Evolutionary conservation across 53 echinoderm and acorn worm genomes (phyloP).

Genomic region (Antedon mediterranea): DNA sequence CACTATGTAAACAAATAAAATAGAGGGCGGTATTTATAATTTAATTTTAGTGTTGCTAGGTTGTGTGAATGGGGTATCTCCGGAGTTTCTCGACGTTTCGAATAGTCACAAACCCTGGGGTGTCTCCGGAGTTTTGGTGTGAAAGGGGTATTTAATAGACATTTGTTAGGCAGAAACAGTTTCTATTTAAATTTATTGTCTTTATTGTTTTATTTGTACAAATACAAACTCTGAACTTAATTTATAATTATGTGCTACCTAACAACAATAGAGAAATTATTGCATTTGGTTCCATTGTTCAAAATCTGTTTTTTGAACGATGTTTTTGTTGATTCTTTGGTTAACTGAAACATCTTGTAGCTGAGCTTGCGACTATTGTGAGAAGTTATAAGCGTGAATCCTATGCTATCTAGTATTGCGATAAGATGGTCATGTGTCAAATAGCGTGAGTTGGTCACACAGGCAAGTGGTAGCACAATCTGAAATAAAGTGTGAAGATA

Average conservation of each 20-base stretch:
- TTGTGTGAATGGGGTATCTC: too few relatives aligned
- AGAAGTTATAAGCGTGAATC: slow-evolving; percentile 32
- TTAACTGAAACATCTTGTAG: slow-evolving; percentile 56
- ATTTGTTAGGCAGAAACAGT: too few relatives aligned
- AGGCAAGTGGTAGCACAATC: slow-evolving; percentile 70
- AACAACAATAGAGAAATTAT: slow-evolving; percentile 63
- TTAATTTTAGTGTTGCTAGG: too few relatives aligned
- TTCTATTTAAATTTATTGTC: too few relatives aligned
- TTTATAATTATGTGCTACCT: slow-evolving; percentile 1
- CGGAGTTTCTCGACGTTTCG: too few relatives aligned
- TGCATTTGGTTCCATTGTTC: slow-evolving; percentile 49
- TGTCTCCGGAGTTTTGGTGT: too few relatives aligned
- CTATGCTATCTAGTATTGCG: slow-evolving; percentile 46
- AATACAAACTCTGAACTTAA: too few relatives aligned
- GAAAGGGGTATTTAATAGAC: too few relatives aligned
- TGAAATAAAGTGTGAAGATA: slow-evolving; percentile 11
- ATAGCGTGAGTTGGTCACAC: slow-evolving; percentile 73
- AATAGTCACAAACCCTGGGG: too few relatives aligned
- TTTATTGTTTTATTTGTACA: too few relatives aligned
- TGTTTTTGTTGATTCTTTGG: neutral
- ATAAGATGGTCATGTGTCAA: slow-evolving; percentile 41
- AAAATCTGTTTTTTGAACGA: slow-evolving; percentile 12
- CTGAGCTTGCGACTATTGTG: slow-evolving; percentile 67
- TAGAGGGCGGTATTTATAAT: too few relatives aligned
- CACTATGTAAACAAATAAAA: too few relatives aligned